Conservation (phyloP, 2,888 invertebrate species). For the Zhuqinia jingwanae region DNA sequence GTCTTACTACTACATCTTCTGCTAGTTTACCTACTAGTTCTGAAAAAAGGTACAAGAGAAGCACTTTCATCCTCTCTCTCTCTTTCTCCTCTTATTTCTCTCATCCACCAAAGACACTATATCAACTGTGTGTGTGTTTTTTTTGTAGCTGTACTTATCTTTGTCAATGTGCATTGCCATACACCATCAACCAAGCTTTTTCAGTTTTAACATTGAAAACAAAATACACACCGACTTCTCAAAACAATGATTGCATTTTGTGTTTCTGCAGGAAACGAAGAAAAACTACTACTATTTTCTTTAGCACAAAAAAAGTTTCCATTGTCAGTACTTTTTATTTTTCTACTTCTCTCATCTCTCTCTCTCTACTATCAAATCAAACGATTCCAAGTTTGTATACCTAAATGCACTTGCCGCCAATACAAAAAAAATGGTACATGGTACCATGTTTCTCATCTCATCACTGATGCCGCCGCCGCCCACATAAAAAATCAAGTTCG, state of each 20-base stretch:
- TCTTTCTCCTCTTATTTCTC: background rate
- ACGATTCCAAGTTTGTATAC: no score
- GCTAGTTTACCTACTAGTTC: background rate
- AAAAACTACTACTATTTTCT: background rate
- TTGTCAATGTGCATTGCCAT: background rate
- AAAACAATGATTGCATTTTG: slow-evolving; percentile 37
- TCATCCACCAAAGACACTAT: no score
- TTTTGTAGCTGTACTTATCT: background rate
- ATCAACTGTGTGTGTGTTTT: background rate
- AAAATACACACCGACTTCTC: background rate
- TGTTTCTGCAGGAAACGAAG: background rate
- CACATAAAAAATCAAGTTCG: slow-evolving; percentile 12
- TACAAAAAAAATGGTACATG: no score
- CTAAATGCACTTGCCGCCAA: no score
- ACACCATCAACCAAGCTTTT: no score
- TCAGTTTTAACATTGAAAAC: slow-evolving; percentile 21
- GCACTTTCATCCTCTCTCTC: slow-evolving; percentile 48
- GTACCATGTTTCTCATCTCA: no score
- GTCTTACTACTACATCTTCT: slow-evolving; percentile 55
- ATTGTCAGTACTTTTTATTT: no score
- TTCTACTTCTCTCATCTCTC: no score
- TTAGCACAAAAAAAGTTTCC: background rate
- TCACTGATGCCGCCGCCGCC: no score
- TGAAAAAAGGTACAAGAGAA: slow-evolving; percentile 45
- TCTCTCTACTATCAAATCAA: no score